Conservation (phyloP, 1,140 invertebrate genomes). For the Macrobrachium nipponense region DNA sequence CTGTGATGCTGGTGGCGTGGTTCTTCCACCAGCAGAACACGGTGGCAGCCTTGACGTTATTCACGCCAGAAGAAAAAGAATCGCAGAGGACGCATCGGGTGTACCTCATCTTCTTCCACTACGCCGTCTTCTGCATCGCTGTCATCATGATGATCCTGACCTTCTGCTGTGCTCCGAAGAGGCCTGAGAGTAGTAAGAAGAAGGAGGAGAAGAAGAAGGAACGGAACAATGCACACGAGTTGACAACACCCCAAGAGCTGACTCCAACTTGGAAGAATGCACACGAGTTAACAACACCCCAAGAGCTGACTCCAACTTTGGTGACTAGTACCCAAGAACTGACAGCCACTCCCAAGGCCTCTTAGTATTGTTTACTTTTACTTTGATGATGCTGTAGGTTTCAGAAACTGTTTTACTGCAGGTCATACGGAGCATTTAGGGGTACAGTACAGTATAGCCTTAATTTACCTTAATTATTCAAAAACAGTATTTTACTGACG, state of each 20-base stretch:
- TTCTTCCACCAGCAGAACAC: slow-evolving; percentile 29
- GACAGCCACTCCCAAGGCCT: no score
- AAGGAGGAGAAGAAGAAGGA: slow-evolving; percentile 20
- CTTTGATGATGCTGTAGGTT: no score
- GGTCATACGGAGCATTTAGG: no score
- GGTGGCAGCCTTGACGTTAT: background rate
- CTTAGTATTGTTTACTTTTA: no score
- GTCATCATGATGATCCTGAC: slow-evolving; percentile 53
- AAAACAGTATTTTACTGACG: no score
- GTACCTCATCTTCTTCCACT: slow-evolving; percentile 42
- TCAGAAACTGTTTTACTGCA: no score
- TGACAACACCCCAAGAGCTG: background rate
- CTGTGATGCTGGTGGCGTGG: slow-evolving; percentile 54
- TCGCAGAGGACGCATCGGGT: slow-evolving; percentile 29
- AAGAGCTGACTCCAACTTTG: background rate
- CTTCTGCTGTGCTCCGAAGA: slow-evolving; percentile 32
- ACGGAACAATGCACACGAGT: background rate
- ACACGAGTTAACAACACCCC: slow-evolving; percentile 3
- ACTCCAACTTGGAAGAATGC: background rate
- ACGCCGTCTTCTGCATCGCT: slow-evolving; percentile 45
- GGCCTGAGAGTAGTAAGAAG: background rate
- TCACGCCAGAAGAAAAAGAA: background rate
- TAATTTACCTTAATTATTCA: no score
- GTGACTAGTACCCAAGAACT: background rate
- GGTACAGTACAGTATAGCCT: no score